Evolutionary conservation across 2,113 vertebrate genomes (phyloP).

Genomic region (Lynx canadensis): DNA sequence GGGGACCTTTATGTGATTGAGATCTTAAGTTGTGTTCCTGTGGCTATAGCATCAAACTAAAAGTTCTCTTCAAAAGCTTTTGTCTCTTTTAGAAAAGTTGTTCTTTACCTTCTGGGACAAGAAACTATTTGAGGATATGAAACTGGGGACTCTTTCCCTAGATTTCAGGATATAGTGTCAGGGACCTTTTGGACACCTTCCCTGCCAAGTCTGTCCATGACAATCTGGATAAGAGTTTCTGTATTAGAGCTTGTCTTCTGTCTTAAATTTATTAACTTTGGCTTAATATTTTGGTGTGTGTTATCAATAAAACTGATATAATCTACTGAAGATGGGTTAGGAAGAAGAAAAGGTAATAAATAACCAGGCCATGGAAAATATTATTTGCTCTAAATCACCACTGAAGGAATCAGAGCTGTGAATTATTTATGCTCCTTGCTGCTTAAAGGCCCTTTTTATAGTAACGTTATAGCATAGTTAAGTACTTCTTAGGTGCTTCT

Average conservation of each 20-base stretch:
- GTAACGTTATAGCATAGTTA: neutral
- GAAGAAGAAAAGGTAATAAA: constrained; percentile 6
- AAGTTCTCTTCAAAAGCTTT: constrained; percentile 17
- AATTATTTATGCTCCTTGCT: constrained; percentile 34
- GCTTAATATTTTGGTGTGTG: constrained; percentile 1
- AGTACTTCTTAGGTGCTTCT: neutral
- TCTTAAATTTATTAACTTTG: constrained; percentile 21
- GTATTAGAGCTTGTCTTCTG: neutral
- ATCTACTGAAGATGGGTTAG: neutral
- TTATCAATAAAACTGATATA: neutral
- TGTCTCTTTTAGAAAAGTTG: constrained; percentile 1
- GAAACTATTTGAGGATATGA: constrained; percentile 14
- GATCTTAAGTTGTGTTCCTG: constrained; percentile 41
- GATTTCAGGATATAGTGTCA: constrained; percentile 19
- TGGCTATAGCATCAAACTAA: constrained; percentile 24
- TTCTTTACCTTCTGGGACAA: neutral
- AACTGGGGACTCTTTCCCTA: neutral
- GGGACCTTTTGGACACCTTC: constrained; percentile 29
- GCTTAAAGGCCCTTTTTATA: constrained; percentile 5
- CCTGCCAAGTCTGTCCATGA: neutral
- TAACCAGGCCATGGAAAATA: neutral
- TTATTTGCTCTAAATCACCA: neutral
- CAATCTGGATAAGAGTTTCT: constrained; percentile 5
- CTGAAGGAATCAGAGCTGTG: constrained; percentile 37
- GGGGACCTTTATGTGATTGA: neutral